Evolutionary conservation across 37 sponge, comb jelly and placozoan genomes (phyloP), one percentile per base, ranked within the genome.

Genomic region (Spongilla lacustris): DNA sequence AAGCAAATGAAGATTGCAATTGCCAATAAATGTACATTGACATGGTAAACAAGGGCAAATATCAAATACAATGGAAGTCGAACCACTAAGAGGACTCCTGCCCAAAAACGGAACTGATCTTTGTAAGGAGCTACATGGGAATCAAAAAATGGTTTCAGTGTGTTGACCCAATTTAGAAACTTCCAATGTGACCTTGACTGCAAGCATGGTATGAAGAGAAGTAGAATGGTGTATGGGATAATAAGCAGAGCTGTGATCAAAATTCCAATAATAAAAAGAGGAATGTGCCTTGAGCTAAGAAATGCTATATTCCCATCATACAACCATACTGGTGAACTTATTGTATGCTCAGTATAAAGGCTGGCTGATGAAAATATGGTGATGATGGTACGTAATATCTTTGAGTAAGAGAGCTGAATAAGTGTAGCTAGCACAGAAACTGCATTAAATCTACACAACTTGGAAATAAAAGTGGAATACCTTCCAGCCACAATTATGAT

Each of bases 351-450:
- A 25, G 46, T 50, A 1, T 48, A 2, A 32, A 83, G 1, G 26
- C 19, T 49, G 8, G 33, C 38, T 23, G 46, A 83, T 4, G 32
- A 34, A 0, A 78, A 66, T 19, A 58, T 73, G 12, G 71, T 25
- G n/a, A 86, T 86, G 23, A 69, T 46, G 27, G 82, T 66, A n/a
- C 88, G 76, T 25, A 71, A 26, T 6, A 88, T 27, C 33, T 88
- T 88, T 19, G 76, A 73, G 11, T 71, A 71, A 4, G 89, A 83
- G 14, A 88, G 89, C 1, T 81, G 72, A 28, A 88, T 68, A 2
- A 88, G 26, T 11, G 89, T 88, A 25, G 89, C 78, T 11, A 88
- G 71, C 1, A 88, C 80, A n/a, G 67, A 33, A 10, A 88, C 78
- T 23, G 78, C 76, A 71, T 88, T 81, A 22, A 36, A 68, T 48